Base-by-base conservation (phyloP, 2,113 vertebrate species). In the Mustelus asterias region DNA sequence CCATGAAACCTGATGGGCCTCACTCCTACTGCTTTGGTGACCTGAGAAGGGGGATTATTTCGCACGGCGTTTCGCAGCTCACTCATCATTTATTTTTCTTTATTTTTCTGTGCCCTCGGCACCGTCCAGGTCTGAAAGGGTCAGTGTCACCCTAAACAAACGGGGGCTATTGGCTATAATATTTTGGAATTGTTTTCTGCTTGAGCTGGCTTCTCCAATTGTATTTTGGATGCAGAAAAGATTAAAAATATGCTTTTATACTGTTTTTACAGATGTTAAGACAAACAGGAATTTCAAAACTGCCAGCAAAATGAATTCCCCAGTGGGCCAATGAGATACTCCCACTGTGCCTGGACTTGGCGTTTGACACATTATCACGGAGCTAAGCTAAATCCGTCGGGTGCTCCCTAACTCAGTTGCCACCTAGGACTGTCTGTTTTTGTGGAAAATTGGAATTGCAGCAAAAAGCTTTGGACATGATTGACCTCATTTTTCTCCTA, bases 211-310 rank as follows among this genome's bases (percentile, higher is more conserved):
- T 93, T 37, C 58, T 93, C 33, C 89, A 93, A n/a, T 93, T 65
- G 29, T 65, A 65, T 93, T 93, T 54, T 93, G 65, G 58, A 65
- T 93, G n/a, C n/a, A 93, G 33, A 6, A 37, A 93, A 65, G 89
- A 65, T 93, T 93, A 93, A 93, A 93, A 93, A 93, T 65, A 65
- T 93, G 89, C 60, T 93, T 93, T 93, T 93, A 67, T 67, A 67
- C 89, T 93, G 60, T 93, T 93, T 93, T 93, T 93, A 65, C 89
- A 93, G 89, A 93, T 93, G 60, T 93, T 93, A 67, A 93, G 60
- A 93, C 89, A 93, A 93, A 93, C 89, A 93, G 60, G 89, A 93
- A 93, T 93, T 63, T 93, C 89, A 93, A 93, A 93, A 93, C 89
- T 93, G 89, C 60, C 89, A 65, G 89, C 89, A 93, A 93, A 93